phyloP scores from a whole-genome alignment of 2,797 vertebrate genomes.

The Poecilia picta region DNA sequence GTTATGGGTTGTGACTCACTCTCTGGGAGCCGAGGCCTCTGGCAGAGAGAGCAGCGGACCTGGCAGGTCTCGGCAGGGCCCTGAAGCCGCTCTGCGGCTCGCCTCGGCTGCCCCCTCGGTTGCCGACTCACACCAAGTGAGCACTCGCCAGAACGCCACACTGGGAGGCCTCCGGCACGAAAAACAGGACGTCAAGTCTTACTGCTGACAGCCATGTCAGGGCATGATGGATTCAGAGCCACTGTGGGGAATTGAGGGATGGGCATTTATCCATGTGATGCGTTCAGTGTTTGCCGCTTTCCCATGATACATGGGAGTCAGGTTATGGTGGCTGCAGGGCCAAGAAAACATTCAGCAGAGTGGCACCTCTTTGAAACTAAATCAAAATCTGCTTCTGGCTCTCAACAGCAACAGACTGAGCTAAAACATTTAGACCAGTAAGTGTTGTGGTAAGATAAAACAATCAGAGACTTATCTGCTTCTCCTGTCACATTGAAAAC shows the following conservation, averaged over 20 bases:
- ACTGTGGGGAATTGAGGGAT: conserved; percentile 36
- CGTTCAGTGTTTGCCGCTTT: conserved; percentile 48
- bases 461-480: background rate
- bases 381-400: conserved; percentile 25
- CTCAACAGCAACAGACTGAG: background rate
- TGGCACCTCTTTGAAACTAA: conserved; percentile 36
- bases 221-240: conserved; percentile 39
- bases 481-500: background rate
- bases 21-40: conserved; percentile 57
- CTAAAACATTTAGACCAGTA: conserved; percentile 5
- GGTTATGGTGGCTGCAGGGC: conserved; percentile 22
- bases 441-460: background rate
- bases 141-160: conserved; percentile 48
- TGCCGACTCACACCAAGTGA: conserved; percentile 50
- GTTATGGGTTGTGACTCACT: conserved; percentile 64
- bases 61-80: conserved; percentile 69
- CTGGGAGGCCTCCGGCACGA: conserved; percentile 53
- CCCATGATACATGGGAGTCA: conserved; percentile 41
- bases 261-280: conserved; percentile 50
- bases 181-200: conserved; percentile 59
- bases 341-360: conserved; percentile 30
- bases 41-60: conserved; percentile 56
- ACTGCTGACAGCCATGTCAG: conserved; percentile 59
- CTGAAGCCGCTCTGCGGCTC: conserved; percentile 52
- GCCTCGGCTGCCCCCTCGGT: conserved; percentile 52